Conservation (phyloP, 2,113 vertebrate species). For the Tenebrosternarchus preto region DNA sequence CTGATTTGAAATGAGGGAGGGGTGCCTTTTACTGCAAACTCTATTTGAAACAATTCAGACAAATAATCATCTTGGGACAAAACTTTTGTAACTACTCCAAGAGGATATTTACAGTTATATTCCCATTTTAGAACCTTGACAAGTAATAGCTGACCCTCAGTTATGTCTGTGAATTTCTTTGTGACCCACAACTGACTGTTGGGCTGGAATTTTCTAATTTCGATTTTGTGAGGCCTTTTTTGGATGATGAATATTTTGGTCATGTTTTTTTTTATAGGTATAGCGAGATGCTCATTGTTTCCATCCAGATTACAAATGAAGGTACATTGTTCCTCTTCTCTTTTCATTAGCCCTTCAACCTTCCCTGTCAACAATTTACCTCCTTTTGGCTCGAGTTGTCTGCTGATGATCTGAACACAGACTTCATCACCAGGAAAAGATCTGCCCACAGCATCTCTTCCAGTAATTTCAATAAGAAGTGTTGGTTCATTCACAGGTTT, state of each 20-base stretch:
- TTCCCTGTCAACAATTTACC: conserved; percentile 6
- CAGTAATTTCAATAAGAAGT: conserved; percentile 29
- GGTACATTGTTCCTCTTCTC: not conserved
- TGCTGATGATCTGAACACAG: conserved; percentile 36
- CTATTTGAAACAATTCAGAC: not conserved
- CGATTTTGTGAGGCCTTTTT: not conserved
- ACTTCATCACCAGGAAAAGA: conserved; percentile 48
- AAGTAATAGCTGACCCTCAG: conserved; percentile 14
- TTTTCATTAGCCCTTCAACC: conserved; percentile 32
- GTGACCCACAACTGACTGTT: not conserved
- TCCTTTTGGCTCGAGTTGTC: not conserved
- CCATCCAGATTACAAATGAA: conserved; percentile 42
- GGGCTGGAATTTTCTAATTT: not conserved
- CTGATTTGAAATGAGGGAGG: conserved; percentile 10
- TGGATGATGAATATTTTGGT: conserved; percentile 28
- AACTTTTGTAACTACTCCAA: conserved; percentile 37
- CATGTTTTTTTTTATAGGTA: conserved; percentile 24
- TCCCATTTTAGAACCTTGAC: conserved; percentile 51
- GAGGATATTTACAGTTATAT: not conserved
- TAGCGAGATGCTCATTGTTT: not conserved
- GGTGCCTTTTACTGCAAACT: not conserved
- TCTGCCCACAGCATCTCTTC: conserved; percentile 34
- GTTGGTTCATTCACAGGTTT: conserved; percentile 33
- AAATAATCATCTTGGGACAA: not conserved
- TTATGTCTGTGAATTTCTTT: not conserved